Evolutionary conservation across 2,888 invertebrate species (phyloP).

Genomic region (Hirudinaria manillensis): DNA sequence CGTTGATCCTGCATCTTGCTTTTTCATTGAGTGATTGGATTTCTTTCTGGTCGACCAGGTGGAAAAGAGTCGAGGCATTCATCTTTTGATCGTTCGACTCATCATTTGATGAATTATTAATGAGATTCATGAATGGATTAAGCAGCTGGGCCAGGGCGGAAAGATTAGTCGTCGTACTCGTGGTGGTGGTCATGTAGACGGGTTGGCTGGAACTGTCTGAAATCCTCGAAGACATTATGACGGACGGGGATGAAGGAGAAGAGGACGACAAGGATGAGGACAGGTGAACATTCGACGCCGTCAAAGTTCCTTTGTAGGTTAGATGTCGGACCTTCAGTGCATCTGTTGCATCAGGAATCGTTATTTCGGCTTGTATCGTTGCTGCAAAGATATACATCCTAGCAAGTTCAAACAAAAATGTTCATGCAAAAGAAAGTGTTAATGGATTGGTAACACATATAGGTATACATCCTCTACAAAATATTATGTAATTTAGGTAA

Average conservation of each 20-base stretch:
- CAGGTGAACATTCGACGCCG: not conserved
- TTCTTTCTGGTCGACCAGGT: not conserved
- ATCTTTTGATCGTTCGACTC: not conserved
- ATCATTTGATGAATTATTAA: constrained; percentile 1
- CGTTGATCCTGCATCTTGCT: not conserved
- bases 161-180: constrained; percentile 44
- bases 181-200: constrained; percentile 13
- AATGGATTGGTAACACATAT: not conserved
- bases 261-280: constrained; percentile 3
- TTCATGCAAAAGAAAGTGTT: not conserved
- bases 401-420: not conserved
- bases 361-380: constrained; percentile 20
- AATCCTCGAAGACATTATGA: not conserved
- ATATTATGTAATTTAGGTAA: not conserved
- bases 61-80: not conserved
- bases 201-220: not conserved
- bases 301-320: constrained; percentile 9
- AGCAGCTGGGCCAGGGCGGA: not conserved
- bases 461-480: not conserved
- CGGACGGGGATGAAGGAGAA: not conserved
- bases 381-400: not conserved
- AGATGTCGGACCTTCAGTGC: not conserved
- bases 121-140: constrained; percentile 11
- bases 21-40: no score
- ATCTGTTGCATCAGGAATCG: not conserved